Conservation (phyloP, 2,888 invertebrate genomes). For the Lymantria monacha region DNA sequence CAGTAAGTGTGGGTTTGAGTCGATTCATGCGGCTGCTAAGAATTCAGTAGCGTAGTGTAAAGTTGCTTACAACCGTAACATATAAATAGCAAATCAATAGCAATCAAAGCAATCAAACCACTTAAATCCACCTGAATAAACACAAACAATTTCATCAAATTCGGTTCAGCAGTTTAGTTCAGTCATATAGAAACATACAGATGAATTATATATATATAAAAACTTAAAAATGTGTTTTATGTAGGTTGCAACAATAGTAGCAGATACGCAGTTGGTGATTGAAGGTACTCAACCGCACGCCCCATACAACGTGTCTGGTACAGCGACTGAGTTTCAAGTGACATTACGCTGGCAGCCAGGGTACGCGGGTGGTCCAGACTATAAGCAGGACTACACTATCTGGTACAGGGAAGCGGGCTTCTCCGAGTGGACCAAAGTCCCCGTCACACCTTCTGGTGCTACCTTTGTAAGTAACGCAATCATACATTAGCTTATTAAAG, state of each 20-base stretch:
- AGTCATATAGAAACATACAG: no score
- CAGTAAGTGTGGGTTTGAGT: no score
- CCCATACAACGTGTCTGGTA: slow-evolving; percentile 96
- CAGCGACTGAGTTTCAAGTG: slow-evolving; percentile 94
- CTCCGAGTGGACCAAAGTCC: slow-evolving; percentile 95
- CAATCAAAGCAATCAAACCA: no score
- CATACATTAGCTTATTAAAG: not conserved
- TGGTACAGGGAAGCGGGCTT: slow-evolving; percentile 96
- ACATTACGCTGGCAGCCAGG: slow-evolving; percentile 96
- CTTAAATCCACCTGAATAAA: no score
- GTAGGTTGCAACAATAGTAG: slow-evolving; percentile 94
- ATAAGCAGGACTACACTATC: slow-evolving; percentile 96
- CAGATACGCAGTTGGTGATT: slow-evolving; percentile 93
- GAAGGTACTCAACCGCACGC: slow-evolving; percentile 98
- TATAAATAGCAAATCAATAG: no score
- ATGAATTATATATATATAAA: no score
- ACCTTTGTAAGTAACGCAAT: slow-evolving; percentile 78
- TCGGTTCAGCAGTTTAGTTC: no score
- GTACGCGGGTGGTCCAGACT: slow-evolving; percentile 96
- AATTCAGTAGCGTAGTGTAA: no score
- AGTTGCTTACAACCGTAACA: no score
- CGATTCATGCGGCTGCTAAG: no score
- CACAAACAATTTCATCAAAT: no score
- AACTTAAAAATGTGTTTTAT: not conserved
- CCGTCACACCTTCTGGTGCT: slow-evolving; percentile 95